Base-by-base conservation (phyloP, 2,113 vertebrate species). In the Platysternon megacephalum region DNA sequence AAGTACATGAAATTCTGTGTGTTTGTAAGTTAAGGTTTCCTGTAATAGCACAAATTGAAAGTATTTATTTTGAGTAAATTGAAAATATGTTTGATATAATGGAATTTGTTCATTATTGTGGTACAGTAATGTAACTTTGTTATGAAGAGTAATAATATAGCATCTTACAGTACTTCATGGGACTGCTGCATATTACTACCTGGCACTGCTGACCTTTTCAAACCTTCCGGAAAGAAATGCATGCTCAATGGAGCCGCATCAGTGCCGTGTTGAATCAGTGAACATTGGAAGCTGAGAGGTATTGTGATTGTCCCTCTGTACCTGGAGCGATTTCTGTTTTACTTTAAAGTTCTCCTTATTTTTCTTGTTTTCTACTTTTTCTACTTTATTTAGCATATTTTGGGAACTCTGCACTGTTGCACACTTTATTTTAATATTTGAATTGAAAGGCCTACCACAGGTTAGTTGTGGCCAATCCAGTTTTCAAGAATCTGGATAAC, bases 1-100 rank as follows among this genome's bases (percentile, higher is more conserved):
- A 92, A 94, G 84, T 94, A 96, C 58, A 84, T 55, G 55, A 96
- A 90, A 95, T 84, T 42, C 79, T 95, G 24, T 92, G 4, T 89
- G 28, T 58, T 87, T 86, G 80, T 93, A 88, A 94, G 56, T 95
- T 94, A 95, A 88, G 46, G 16, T 89, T 19, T 58, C 89, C 79
- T 80, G 55, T 74, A 93, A 49, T 28, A 84, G 19, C 79, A 14
- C 82, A 91, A 93, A 87, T 76, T 76, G 87, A 22, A 87, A 87
- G 55, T 49, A 53, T 0, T 1, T 48, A 24, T 86, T 97, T 85
- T 65, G 90, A 93, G 55, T 86, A 28, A 82, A 28, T 13, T 86
- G 44, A 42, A 82, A 76, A 52, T 55, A 26, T 42, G 22, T 78
- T 72, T 86, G 42, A 56, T 74, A 28, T 13, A 44, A 78, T 46